Base-by-base conservation (phyloP, 2,113 vertebrate species). In the Triplophysa rosa region DNA sequence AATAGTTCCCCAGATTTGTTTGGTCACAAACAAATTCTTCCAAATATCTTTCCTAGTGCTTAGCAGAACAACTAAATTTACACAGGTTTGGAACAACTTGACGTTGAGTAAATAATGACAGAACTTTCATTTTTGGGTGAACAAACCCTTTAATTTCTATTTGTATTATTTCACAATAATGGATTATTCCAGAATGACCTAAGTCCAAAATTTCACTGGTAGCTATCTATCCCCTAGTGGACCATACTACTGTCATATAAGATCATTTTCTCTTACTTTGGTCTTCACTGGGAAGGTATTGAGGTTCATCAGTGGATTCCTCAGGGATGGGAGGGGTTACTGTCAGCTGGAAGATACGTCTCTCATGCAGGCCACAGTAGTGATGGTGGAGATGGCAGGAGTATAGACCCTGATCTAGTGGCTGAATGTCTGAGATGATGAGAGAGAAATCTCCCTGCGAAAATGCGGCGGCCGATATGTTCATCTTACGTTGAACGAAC, bases 331-430 rank as follows among this genome's bases (percentile, higher is more conserved):
- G 92, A 42, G 93, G 91, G 0, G 59, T 86, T 0, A 98, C 94
- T 0, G 75, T 80, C 63, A 98, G 84, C n/a, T 86, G 93, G 90
- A 96, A 98, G 87, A 95, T 89, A 59, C 96, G 89, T 61, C 97
- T 93, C 84, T 98, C 97, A 0, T 98, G 95, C 2, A 98, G 92
- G 6, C 96, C 97, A 0, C 97, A 98, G 92, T 98, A 98, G 87
- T 98, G 96, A 49, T 98, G 97, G 86, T 98, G 97, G 59, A 98
- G 93, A 84, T 98, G 96, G 84, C 97, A 98, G 2, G 97, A 98
- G 76, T 98, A 98, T 21, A 92, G 90, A 23, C 96, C 96, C 84
- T 95, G 90, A 3, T 98, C 96, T 0, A 91, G 87, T 0, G 80
- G 90, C 84, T 95, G 94, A 84, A 97, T 88, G 52, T 85, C 78